Evolutionary conservation across 2,113 vertebrate genomes (phyloP).

Genomic region (Argyrosomus japonicus): DNA sequence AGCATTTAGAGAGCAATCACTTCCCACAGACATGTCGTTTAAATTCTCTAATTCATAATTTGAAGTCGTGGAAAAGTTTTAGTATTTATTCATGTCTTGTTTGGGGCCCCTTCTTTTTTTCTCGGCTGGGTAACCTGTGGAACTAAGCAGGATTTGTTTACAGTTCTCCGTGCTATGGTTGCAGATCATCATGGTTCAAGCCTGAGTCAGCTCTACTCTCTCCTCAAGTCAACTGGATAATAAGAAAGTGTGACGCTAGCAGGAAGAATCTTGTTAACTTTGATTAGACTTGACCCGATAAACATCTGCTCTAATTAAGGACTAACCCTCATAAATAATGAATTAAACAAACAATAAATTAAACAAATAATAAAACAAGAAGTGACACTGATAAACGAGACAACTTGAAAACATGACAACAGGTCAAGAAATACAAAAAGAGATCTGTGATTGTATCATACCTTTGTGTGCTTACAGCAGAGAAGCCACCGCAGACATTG

Average conservation of each 20-base stretch:
- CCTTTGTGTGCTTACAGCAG: conserved; percentile 83
- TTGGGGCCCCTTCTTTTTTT: not conserved
- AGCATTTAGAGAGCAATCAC: not conserved
- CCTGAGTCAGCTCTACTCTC: conserved; percentile 26
- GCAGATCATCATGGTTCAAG: conserved; percentile 17
- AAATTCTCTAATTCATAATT: conserved; percentile 18
- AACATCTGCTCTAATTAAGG: not conserved
- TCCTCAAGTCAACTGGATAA: conserved; percentile 1
- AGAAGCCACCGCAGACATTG: conserved; percentile 82
- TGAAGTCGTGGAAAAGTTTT: conserved; percentile 1
- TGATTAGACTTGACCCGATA: conserved; percentile 6
- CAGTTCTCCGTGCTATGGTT: not conserved
- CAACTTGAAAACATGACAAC: not conserved
- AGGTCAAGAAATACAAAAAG: not conserved
- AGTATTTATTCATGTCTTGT: not conserved
- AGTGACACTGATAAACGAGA: not conserved
- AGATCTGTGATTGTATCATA: conserved; percentile 47
- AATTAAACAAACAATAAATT: conserved; percentile 1
- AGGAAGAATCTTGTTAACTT: conserved; percentile 16
- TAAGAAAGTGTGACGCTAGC: not conserved
- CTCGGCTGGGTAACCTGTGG: conserved; percentile 16
- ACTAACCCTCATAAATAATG: not conserved
- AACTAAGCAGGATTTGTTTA: conserved; percentile 44
- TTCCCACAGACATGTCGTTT: not conserved
- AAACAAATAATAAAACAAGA: not conserved